Base-by-base conservation (phyloP, 2,888 invertebrate genomes). In the Ormyrus labotus region DNA sequence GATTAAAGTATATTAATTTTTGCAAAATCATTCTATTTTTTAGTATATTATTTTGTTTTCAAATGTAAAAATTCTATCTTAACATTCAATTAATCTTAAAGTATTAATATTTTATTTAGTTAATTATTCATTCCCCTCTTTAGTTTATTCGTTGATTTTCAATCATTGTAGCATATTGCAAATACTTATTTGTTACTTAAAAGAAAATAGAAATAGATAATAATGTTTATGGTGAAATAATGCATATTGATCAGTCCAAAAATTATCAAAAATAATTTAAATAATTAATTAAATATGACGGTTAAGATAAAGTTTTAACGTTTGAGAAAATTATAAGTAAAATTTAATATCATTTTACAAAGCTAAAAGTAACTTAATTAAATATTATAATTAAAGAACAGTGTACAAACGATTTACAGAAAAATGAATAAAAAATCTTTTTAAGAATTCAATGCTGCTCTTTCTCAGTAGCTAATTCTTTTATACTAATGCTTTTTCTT, bases 401-500 rank as follows among this genome's bases (percentile, higher is more conserved):
- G n/a, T 72, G n/a, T 55, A 80, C 60, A 72, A 19, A 53, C 10
- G 71, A 77, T 77, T 71, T 81, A 77, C 70, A 81, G 61, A 67
- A 57, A 68, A 57, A 0, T 2, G 19, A 61, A 65, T 61, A 9
- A 34, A 34, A 70, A 70, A 50, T 19, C 51, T 57, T 55, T 3
- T 5, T 5, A 70, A 70, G 11, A 50, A 51, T 63, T 78, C 53
- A 73, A 13, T 19, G 65, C 9, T 77, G 48, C 9, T 76, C 67
- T 34, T 72, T 68, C 13, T 81, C 76, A 1, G 19, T 19, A 51
- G 2, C 10, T 10, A 57, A 45, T 75, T 84, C 81, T 69, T 51
- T 68, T 53, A 80, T 50, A 55, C 19, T 58, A 19, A 83, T 77
- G 11, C 81, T 80, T 88, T 93, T 94, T 83, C 92, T 92, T 80